Evolutionary conservation across 2,888 invertebrate species (phyloP), one percentile per base, ranked within the genome.

Genomic region (Siphonodentalium dalli): DNA sequence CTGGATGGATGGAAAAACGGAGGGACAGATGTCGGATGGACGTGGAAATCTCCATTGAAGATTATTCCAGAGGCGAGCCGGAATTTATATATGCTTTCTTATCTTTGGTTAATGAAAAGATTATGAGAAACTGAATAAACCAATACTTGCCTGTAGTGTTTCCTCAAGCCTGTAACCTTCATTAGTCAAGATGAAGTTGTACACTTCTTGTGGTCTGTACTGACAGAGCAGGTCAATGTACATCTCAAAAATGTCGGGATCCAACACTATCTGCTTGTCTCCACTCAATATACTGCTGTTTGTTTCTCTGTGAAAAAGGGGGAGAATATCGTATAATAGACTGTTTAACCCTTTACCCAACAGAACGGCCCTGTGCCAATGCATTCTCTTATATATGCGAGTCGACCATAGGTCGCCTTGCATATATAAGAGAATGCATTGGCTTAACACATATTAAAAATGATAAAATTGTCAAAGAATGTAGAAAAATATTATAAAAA

Each of bases 211-310:
- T 1, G 86, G 84, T 61, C 86, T 84, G 66, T 84, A 84, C 54
- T 84, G 77, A 69, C 88, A 88, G 74, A 88, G 82, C n/a, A 89
- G 81, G 58, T 87, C 85, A 38, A 89, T 83, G 65, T 87, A 87
- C 53, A 82, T 80, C 71, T 89, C 88, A 46, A 87, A 84, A 34
- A 88, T 83, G 4, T 81, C 68, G 3, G 78, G 71, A 20, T 78
- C 78, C 5, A 79, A 61, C 21, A 58, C 61, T 8, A 74, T 56
- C 45, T 76, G 75, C 24, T 69, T 67, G 13, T 78, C 79, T 33
- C 63, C 57, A 48, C 76, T 70, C 34, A 74, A 64, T 18, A 75
- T 71, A 61, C 73, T 73, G 11, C 74, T 68, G 13, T 62, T 61
- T 5, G 67, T 53, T 31, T 78, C 77, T 40, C 78, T 78, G 63